Evolutionary conservation across 2,888 invertebrate species (phyloP), one percentile per base, ranked within the genome.

Genomic region (Melanchra persicariae): DNA sequence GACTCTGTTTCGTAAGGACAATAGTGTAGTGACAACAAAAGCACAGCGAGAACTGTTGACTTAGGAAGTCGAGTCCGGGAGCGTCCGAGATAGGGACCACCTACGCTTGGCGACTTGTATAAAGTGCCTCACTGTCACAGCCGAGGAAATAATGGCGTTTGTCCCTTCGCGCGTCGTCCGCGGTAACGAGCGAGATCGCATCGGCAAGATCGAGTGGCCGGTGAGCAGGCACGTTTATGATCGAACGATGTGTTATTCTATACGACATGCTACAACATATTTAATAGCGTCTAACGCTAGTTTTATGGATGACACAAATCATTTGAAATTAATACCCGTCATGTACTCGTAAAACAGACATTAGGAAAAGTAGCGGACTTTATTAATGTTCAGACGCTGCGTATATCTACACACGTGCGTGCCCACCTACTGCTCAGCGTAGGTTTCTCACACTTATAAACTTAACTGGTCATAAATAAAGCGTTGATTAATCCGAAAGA

Each of bases 41-140:
- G 92, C 92, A 84, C 92, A 90, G 92, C 89, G 89, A 91, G 91
- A 89, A 83, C 88, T 92, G 93, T 93, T 93, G 91, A 92, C 91
- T 91, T 89, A 89, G 85, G 85, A 85, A 85, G 86, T 81, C 71
- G 85, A 82, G 80, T 74, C 80, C 78, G 77, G 75, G 82, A 84
- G 80, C 72, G 85, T 82, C 81, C 82, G 85, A 88, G 91, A 90
- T 89, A 88, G 82, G 87, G 94, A 93, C 94, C 94, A 94, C 94
- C 94, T 92, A 93, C 92, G 89, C 90, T 85, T 83, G 85, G 82
- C 85, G 87, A 81, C 81, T 79, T 66, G 80, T 81, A 85, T 85
- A 85, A 83, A 88, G 85, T 88, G 89, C 85, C 84, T 85, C 80
- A 85, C 87, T 88, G 89, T 90, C 90, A 88, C 68, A 85, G 84